A percentile compares a stretch with the other conserved stretches of the same genome.
phyloP scores from a whole-genome alignment of 2,888 invertebrate species.

The Lissonota sp. region DNA sequence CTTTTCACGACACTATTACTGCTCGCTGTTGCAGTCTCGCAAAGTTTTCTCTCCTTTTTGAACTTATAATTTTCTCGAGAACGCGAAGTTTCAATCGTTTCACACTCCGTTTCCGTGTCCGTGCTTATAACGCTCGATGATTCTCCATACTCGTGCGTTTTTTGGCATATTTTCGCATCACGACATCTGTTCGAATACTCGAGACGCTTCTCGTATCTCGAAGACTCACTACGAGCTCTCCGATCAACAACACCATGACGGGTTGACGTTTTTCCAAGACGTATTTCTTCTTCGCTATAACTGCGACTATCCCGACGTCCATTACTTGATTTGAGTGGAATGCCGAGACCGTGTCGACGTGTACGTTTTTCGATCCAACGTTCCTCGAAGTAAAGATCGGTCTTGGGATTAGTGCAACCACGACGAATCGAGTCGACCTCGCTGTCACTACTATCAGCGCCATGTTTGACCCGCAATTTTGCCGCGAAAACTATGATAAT shows the following conservation, averaged over 20 bases:
- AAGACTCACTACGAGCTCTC: constrained; percentile 80
- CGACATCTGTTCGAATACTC: constrained; percentile 63
- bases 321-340: constrained; percentile 67
- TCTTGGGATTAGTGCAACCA: constrained; percentile 68
- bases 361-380: constrained; percentile 79
- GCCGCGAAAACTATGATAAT: constrained; percentile 76
- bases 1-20: constrained; percentile 73
- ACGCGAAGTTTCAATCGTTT: constrained; percentile 8
- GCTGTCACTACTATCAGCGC: constrained; percentile 76
- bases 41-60: constrained; percentile 15
- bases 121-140: constrained; percentile 84
- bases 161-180: constrained; percentile 73
- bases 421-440: constrained; percentile 70
- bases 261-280: constrained; percentile 84
- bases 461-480: constrained; percentile 78
- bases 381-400: constrained; percentile 79
- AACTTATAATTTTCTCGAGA: constrained; percentile 5
- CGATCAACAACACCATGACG: constrained; percentile 75
- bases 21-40: constrained; percentile 7
- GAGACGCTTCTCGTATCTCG: constrained; percentile 72
- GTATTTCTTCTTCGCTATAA: constrained; percentile 81
- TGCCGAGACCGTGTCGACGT: constrained; percentile 71
- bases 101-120: constrained; percentile 55
- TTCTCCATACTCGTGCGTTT: constrained; percentile 83
- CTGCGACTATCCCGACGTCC: constrained; percentile 81